Base-by-base conservation (phyloP, 2,888 invertebrate species). In the Coleophora deauratella region DNA sequence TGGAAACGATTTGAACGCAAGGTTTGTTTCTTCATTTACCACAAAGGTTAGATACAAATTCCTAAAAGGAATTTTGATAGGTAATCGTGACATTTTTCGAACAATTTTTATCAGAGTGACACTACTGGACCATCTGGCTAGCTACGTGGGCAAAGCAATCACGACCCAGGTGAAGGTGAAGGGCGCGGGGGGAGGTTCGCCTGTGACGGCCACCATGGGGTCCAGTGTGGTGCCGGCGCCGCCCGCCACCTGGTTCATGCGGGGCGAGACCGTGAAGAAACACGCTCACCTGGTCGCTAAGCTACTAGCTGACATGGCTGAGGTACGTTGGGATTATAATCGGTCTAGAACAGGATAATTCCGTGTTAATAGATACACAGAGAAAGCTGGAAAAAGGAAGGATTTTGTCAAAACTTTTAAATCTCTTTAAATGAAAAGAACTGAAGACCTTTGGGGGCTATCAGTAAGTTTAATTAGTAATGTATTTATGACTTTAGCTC, bases 271-370 rank as follows among this genome's bases (percentile, higher is more conserved):
- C 51, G 91, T 93, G 10, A 89, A 92, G 50, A 94, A 95, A 65
- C 90, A 97, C 46, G 96, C 97, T 1, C 94, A 95, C 67, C 91
- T 93, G 38, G 95, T 97, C 35, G 94, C 97, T 33, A 89, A 90
- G 41, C 88, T 99, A 6, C 89, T 99, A 12, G 91, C 94, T 47
- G 98, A 99, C 63, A 95, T 99, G 93, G 93, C 96, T 13, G 91
- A 93, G 66, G 97, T 97, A 85, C 87, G 87, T 35, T 33, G n/a
- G 15, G 27, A n/a, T 11, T 21, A 39, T 42, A 3, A 35, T 3
- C n/a, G 37, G 15, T 34, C 9, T 8, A 30, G 9, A n/a, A n/a
- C n/a, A n/a, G n/a, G n/a, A n/a, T n/a, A n/a, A n/a, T n/a, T n/a
- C n/a, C n/a, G 10, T 28, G 7, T 1, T 33, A 4, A 28, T 28